Percentiles rank a stretch among this genome's conserved stretches.
Conservation (phyloP, 1,140 invertebrate genomes). For the Neomicropteryx cornuta region DNA sequence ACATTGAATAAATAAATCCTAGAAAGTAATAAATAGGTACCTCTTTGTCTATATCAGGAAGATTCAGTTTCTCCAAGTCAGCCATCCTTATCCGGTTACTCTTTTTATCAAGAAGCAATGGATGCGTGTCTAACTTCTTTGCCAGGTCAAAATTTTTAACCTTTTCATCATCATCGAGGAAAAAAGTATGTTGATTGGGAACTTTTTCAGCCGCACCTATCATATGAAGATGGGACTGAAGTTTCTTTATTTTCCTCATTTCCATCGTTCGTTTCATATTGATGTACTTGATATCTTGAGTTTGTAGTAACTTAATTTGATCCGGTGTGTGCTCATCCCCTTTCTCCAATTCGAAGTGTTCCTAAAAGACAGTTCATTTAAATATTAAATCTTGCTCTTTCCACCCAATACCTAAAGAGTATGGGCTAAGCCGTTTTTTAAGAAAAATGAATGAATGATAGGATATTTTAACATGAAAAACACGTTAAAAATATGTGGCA, state of each 20-base stretch:
- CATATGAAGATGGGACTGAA: conserved; percentile 75
- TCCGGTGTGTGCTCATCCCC: conserved; percentile 63
- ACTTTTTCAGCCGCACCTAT: conserved; percentile 57
- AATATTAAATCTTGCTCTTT: conserved; percentile 5
- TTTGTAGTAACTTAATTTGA: conserved; percentile 80
- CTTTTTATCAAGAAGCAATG: conserved; percentile 50
- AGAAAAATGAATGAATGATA: neutral
- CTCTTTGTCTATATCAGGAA: conserved; percentile 44
- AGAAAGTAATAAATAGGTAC: conserved; percentile 15
- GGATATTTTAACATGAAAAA: neutral
- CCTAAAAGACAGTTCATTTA: conserved; percentile 37
- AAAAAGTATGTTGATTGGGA: conserved; percentile 72
- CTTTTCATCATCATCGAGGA: conserved; percentile 55
- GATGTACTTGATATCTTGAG: conserved; percentile 86
- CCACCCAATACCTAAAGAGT: conserved; percentile 1
- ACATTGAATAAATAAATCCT: neutral
- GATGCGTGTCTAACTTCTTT: conserved; percentile 64
- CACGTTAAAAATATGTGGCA: too few relatives aligned
- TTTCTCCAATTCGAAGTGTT: conserved; percentile 50
- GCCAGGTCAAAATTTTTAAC: conserved; percentile 57
- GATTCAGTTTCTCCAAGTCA: conserved; percentile 45
- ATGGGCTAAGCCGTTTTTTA: too few relatives aligned
- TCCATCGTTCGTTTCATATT: conserved; percentile 77
- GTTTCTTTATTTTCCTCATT: conserved; percentile 73
- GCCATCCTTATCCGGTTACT: conserved; percentile 56